Evolutionary conservation across 2,888 invertebrate genomes (phyloP), one percentile per base, ranked within the genome.

Genomic region (Tetragonisca angustula): DNA sequence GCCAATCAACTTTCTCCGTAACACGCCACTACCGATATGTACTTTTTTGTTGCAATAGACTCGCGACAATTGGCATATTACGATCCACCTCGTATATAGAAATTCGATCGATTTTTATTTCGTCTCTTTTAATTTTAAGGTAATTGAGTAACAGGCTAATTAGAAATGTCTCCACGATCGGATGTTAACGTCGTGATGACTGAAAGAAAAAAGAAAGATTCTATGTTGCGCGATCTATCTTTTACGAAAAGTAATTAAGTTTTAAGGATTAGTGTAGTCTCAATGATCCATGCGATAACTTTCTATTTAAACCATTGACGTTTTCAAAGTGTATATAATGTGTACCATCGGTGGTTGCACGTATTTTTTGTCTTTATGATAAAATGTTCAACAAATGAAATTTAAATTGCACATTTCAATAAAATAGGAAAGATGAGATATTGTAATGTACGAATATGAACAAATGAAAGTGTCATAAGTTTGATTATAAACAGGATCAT

Each of bases 1-100:
- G 81, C 87, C 85, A 81, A 87, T 87, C 86, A 81, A 85, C 91
- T 86, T 88, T 87, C 87, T 85, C 89, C 83, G 79, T 74, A 81
- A 76, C 64, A 21, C 56, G 56, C 21, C 71, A 36, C 56, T 49
- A 59, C 80, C 80, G 70, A 75, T 84, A 32, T 15, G 43, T 9
- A 43, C 43, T 9, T n/a, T 43, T 61, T 56, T 50, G 59, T 36
- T 56, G 65, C 59, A 62, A 79, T 79, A 74, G 68, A 79, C 56
- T 73, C 50, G 32, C 79, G 73, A 50, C 49, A 43, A 74, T 59
- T 64, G 17, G 36, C 36, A 21, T 43, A 17, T 52, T 21, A 24
- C 43, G 62, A 76, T 68, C 56, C 64, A 2, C 72, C 0, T 17
- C 72, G 76, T 76, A 83, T 73, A 72, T 81, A 76, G 76, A 59